Evolutionary conservation across 2,113 vertebrate genomes (phyloP).

Genomic region (Tragelaphus buxtoni): DNA sequence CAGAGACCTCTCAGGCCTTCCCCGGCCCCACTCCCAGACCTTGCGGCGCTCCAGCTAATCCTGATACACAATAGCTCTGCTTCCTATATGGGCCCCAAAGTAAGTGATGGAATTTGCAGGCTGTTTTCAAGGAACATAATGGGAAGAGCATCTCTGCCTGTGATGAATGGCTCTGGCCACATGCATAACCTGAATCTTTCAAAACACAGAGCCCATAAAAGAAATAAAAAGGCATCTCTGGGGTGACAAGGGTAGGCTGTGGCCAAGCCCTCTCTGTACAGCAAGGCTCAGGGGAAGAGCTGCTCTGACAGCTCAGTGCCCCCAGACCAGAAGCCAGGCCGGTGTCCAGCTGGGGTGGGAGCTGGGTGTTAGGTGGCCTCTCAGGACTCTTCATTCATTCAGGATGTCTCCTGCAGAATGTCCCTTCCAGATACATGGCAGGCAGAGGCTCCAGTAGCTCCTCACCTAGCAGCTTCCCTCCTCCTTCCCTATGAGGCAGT

Average conservation of each 20-base stretch:
- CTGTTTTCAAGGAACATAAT: background rate
- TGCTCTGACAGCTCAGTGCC: background rate
- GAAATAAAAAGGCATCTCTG: background rate
- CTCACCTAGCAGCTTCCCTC: background rate
- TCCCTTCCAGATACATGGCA: background rate
- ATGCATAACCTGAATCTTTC: background rate
- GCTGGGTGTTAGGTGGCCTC: background rate
- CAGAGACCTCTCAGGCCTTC: background rate
- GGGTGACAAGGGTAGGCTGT: background rate
- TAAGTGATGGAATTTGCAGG: background rate
- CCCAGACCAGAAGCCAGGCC: background rate
- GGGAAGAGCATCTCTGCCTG: background rate
- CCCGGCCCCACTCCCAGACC: background rate
- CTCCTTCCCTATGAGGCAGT: background rate
- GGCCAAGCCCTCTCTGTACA: fast-evolving
- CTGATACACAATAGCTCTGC: background rate
- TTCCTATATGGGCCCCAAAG: background rate
- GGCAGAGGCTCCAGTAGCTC: background rate
- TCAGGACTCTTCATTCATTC: background rate
- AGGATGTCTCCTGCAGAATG: background rate
- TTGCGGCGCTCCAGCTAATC: background rate
- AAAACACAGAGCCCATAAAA: background rate
- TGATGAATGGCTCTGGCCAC: background rate
- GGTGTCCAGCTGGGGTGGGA: background rate
- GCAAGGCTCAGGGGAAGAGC: background rate